These are phyloP conservation scores for Melanotaenia nigrans DNA, from an alignment of 2,797 vertebrate genomes.

Conservation along the genomic window DNA sequence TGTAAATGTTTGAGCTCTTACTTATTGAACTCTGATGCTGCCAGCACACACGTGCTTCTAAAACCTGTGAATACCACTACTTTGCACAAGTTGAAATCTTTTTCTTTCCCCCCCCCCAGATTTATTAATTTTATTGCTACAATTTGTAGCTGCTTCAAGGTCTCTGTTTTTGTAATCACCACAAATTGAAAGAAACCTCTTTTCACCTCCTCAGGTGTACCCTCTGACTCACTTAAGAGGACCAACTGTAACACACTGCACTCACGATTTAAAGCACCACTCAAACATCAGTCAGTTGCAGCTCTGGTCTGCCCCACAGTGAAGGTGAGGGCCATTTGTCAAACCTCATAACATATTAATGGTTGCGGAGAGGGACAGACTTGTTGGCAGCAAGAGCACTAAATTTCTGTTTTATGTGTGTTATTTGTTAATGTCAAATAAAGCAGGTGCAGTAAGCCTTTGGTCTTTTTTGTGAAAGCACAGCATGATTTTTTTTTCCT, in stretches of 20 bases:
- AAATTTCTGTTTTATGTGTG: conserved; percentile 48
- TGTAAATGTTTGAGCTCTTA: conserved; percentile 49
- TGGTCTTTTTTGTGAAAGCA: conserved; percentile 36
- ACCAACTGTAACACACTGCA: conserved; percentile 46
- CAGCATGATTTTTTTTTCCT: conserved; percentile 38
- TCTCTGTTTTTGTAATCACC: conserved; percentile 47
- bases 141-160: conserved; percentile 35
- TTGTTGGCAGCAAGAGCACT: conserved; percentile 32
- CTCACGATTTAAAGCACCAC: conserved; percentile 49
- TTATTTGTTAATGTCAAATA: conserved; percentile 71
- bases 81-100: conserved; percentile 18
- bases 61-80: conserved; percentile 24
- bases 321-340: conserved; percentile 61
- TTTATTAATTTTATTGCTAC: conserved; percentile 26
- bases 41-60: conserved; percentile 35
- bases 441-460: conserved; percentile 62
- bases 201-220: conserved; percentile 63
- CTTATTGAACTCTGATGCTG: conserved; percentile 41
- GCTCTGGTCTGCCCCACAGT: conserved; percentile 32
- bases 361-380: conserved; percentile 38
- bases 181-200: conserved; percentile 44
- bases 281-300: conserved; percentile 23
- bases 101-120: background rate
- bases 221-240: conserved; percentile 44
- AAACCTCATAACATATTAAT: conserved; percentile 49